Evolutionary conservation across 1,140 invertebrate species (phyloP).

Genomic region (Zaprionus camerounensis): DNA sequence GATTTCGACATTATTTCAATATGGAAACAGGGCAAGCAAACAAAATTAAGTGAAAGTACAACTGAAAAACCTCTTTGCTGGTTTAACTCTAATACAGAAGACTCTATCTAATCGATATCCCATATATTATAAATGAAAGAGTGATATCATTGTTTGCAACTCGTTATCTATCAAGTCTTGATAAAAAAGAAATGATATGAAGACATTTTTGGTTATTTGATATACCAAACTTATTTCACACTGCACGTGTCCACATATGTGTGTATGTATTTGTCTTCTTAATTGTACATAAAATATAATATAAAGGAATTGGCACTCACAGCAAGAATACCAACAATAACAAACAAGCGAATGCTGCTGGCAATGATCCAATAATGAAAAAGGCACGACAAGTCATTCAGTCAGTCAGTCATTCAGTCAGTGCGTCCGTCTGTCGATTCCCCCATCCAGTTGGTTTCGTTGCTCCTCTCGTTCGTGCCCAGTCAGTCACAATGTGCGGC

Average conservation of each 20-base stretch:
- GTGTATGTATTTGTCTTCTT: neutral
- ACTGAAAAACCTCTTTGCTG: neutral
- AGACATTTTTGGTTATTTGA: slow-evolving; percentile 21
- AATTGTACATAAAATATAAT: neutral
- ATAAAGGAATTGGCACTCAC: slow-evolving; percentile 6
- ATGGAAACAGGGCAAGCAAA: neutral
- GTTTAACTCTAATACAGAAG: neutral
- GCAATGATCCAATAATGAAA: slow-evolving; percentile 57
- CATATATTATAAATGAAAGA: neutral
- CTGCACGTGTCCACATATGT: neutral
- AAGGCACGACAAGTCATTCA: slow-evolving; percentile 30
- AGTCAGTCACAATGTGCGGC: slow-evolving; percentile 52
- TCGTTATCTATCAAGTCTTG: slow-evolving; percentile 20
- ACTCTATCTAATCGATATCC: neutral
- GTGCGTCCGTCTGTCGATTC: neutral
- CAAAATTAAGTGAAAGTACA: neutral
- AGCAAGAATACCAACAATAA: slow-evolving; percentile 10
- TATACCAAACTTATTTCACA: slow-evolving; percentile 3
- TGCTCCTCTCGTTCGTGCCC: slow-evolving; percentile 43
- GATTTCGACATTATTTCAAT: neutral
- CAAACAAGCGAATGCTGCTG: slow-evolving; percentile 39
- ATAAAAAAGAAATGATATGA: slow-evolving; percentile 5
- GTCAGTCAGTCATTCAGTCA: slow-evolving; percentile 13
- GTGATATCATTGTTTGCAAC: neutral
- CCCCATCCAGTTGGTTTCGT: slow-evolving; percentile 20